Evolutionary conservation across 2,113 vertebrate genomes (phyloP), one percentile per base, ranked within the genome.

Genomic region (Coptodon bakossiorum): DNA sequence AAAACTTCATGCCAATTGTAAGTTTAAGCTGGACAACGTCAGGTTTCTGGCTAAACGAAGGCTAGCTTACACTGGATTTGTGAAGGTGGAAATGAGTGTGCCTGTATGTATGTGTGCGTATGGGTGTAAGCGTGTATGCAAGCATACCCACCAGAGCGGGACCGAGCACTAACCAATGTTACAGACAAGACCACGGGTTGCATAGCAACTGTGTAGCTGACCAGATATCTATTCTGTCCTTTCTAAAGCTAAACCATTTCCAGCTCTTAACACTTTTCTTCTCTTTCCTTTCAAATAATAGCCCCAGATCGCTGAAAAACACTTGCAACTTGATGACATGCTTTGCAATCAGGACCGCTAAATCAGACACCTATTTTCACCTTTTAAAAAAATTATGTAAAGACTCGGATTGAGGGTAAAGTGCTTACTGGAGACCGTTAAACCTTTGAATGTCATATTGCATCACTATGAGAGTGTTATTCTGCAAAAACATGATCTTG

Each of bases 201-300:
- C 96, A 95, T 97, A 96, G 96, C 96, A 97, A 97, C 96, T 94
- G 95, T 93, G 87, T 86, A 85, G 92, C 95, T 96, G 96, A 96
- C 95, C 95, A 95, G 88, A 93, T 94, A 94, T 93, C 89, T 91
- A 84, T 92, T 93, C 91, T 90, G 83, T 94, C 93, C 89, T 92
- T 89, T 90, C 59, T 88, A 79, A 91, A 89, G 87, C 89, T 89
- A 83, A 88, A 90, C 88, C 84, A 90, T 87, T 93, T 92, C 83
- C 87, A 87, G 86, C 88, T 92, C 83, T 91, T 92, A 84, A 89
- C 78, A 87, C 79, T 82, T 79, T 68, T 90, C 84, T 88, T 38
- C 71, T 91, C 57, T 86, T 88, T 79, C 68, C 81, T 88, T 87
- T 90, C 50, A 88, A 71, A 91, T 50, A 87, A 90, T 84, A 86